These are phyloP conservation scores for Elysia crispata DNA, from an alignment of 2,888 invertebrate species.

Conservation along the genomic window DNA sequence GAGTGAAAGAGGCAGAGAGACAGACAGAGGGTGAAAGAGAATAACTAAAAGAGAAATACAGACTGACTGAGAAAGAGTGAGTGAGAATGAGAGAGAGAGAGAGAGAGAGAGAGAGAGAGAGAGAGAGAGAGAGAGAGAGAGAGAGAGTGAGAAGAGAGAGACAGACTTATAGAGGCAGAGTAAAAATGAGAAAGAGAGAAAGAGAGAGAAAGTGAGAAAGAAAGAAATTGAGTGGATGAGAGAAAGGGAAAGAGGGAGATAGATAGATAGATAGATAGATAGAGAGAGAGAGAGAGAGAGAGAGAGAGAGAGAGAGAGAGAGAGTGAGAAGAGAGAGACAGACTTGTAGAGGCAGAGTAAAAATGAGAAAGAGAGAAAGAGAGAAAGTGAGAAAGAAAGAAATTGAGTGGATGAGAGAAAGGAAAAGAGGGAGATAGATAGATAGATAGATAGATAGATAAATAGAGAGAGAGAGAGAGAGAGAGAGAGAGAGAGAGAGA, in stretches of 20 bases:
- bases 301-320: slow-evolving; percentile 27
- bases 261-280: background rate
- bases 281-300: background rate
- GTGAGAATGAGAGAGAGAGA: background rate
- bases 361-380: too few relatives aligned
- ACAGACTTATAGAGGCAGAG: background rate
- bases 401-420: too few relatives aligned
- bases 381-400: background rate
- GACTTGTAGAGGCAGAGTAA: too few relatives aligned
- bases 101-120: slow-evolving; percentile 10
- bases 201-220: too few relatives aligned
- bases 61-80: too few relatives aligned
- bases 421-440: background rate
- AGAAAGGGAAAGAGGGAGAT: slow-evolving; percentile 1
- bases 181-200: background rate
- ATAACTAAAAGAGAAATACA: too few relatives aligned
- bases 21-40: background rate
- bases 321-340: slow-evolving; percentile 16
- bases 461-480: background rate
- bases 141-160: too few relatives aligned
- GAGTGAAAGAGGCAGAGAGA: slow-evolving; percentile 20
- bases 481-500: background rate
- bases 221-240: background rate
- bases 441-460: slow-evolving; percentile 5
- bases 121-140: slow-evolving; percentile 1